Percentiles rank a stretch among this genome's conserved stretches.
Conservation (phyloP, 2,113 vertebrate species). For the Motacilla alba region DNA sequence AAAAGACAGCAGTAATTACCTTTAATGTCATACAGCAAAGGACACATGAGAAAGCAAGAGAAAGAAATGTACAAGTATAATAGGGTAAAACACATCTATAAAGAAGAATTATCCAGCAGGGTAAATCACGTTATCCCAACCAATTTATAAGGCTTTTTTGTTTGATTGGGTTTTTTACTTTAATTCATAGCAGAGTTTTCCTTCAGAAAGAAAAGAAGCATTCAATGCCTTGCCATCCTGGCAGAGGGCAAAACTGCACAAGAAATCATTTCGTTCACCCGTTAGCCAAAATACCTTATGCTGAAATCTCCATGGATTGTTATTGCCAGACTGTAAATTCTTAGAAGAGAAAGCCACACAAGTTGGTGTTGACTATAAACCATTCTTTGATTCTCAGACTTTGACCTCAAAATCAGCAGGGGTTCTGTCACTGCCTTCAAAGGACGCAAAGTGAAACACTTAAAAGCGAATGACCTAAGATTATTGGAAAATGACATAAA, state of each 20-base stretch:
- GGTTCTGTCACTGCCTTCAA: not conserved
- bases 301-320: not conserved
- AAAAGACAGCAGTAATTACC: not conserved
- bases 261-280: not conserved
- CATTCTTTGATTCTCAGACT: not conserved
- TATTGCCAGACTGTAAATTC: not conserved
- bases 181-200: not conserved
- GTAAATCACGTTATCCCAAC: fast-evolving
- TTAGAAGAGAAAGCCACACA: not conserved
- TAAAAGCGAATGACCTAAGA: not conserved
- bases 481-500: not conserved
- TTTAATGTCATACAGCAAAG: not conserved
- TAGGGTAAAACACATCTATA: not conserved
- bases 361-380: not conserved
- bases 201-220: not conserved
- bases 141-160: not conserved
- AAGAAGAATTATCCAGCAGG: not conserved
- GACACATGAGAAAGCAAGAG: not conserved
- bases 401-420: not conserved
- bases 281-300: not conserved
- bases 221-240: not conserved
- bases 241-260: not conserved
- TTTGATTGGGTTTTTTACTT: not conserved
- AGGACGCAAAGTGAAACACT: not conserved
- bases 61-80: not conserved